A percentile compares a stretch with the other conserved stretches of the same genome.
Evolutionary conservation across 2,888 invertebrate species (phyloP).

Genomic region (Prosapia bicincta): DNA sequence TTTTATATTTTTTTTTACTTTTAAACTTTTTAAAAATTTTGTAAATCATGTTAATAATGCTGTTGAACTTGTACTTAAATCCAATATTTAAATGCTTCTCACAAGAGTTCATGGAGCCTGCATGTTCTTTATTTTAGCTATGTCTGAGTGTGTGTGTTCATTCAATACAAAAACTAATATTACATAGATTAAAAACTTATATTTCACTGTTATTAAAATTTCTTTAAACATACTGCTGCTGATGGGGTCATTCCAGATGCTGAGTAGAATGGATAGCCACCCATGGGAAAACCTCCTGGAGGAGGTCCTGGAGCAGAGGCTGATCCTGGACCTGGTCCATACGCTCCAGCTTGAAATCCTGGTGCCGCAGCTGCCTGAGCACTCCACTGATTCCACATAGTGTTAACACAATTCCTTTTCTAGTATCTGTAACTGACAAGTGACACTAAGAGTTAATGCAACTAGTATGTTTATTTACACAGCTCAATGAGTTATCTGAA

Average conservation of each 20-base stretch:
- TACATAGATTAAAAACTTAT: neutral
- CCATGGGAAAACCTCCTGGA: constrained; percentile 19
- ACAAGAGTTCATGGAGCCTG: too few relatives aligned
- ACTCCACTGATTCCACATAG: neutral
- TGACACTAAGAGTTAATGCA: too few relatives aligned
- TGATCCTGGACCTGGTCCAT: constrained; percentile 36
- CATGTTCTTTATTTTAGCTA: too few relatives aligned
- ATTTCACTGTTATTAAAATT: neutral
- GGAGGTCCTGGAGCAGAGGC: constrained; percentile 16
- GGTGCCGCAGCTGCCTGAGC: constrained; percentile 3
- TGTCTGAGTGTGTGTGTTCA: too few relatives aligned
- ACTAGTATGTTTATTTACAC: too few relatives aligned
- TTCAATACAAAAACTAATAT: neutral
- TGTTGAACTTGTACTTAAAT: too few relatives aligned
- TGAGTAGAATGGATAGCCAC: constrained; percentile 29
- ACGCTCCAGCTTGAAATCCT: neutral
- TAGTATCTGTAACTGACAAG: neutral
- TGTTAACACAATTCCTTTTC: neutral
- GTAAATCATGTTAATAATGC: too few relatives aligned
- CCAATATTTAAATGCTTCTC: too few relatives aligned
- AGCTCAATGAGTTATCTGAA: too few relatives aligned
- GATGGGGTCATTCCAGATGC: constrained; percentile 36
- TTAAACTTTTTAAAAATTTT: too few relatives aligned
- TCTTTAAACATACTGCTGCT: constrained; percentile 20
- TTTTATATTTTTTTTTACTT: too few relatives aligned